Evolutionary conservation across 2,888 invertebrate species (phyloP).

Genomic region (Orthonychiurus folsomi): DNA sequence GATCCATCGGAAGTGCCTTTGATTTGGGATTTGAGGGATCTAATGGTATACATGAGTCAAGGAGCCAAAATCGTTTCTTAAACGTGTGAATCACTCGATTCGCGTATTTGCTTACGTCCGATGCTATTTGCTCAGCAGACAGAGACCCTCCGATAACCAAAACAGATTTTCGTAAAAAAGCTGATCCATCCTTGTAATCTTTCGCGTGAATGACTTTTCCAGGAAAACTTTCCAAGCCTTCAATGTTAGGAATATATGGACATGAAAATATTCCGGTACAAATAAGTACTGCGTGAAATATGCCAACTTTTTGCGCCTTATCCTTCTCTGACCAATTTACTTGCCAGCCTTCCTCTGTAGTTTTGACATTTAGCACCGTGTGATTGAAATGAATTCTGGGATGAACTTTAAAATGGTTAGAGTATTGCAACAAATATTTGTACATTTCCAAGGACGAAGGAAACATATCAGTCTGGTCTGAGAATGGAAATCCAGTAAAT

Average conservation of each 20-base stretch:
- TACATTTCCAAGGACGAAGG: conserved; percentile 7
- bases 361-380: background rate
- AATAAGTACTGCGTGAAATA: conserved; percentile 12
- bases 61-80: background rate
- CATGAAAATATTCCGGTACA: conserved; percentile 14
- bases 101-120: background rate
- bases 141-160: background rate
- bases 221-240: conserved; percentile 10
- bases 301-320: background rate
- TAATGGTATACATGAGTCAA: background rate
- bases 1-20: background rate
- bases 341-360: background rate
- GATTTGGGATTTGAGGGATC: background rate
- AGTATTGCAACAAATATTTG: conserved; percentile 12
- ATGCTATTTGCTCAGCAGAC: background rate
- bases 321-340: background rate
- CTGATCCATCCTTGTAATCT: background rate
- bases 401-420: conserved; percentile 3
- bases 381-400: background rate
- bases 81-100: background rate
- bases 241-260: conserved; percentile 12
- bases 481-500: conserved; percentile 10
- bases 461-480: conserved; percentile 12
- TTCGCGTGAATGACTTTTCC: conserved; percentile 11
- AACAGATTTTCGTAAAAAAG: background rate